These are phyloP conservation scores for Folsomia candida DNA, from an alignment of 2,888 invertebrate species.

Conservation along the genomic window DNA sequence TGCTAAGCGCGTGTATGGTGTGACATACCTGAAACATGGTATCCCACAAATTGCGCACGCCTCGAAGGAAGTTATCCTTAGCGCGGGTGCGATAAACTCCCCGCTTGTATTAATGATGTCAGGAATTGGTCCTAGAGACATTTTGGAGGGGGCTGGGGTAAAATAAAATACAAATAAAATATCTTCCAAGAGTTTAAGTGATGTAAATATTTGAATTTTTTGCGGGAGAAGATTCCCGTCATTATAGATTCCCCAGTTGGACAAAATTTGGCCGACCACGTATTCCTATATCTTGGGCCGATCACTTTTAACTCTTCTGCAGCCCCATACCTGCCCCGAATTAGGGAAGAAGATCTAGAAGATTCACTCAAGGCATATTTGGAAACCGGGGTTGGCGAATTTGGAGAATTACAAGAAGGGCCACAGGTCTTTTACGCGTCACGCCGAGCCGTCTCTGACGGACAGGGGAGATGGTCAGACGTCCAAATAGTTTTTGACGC, in stretches of 20 bases:
- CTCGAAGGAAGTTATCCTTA: background rate
- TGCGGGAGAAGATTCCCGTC: background rate
- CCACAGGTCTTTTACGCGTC: background rate
- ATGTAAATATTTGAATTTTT: background rate
- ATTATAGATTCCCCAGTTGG: background rate
- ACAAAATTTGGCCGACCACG: no score
- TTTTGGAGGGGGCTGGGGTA: background rate
- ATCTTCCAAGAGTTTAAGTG: no score
- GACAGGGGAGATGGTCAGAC: background rate
- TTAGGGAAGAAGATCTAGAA: no score
- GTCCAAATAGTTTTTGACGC: background rate
- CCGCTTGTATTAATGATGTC: background rate
- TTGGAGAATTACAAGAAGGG: no score
- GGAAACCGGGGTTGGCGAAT: no score
- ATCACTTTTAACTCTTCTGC: no score
- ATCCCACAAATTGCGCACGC: background rate
- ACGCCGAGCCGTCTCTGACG: background rate
- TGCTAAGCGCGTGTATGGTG: background rate
- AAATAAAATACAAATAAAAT: background rate
- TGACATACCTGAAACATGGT: background rate
- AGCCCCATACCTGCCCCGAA: no score
- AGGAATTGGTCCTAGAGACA: background rate
- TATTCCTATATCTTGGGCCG: no score
- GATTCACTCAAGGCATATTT: no score
- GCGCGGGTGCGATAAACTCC: background rate